Percentiles rank a stretch among this genome's conserved stretches.
Evolutionary conservation across 2,797 vertebrate genomes (phyloP).

Genomic region (Eidolon dupreanum): DNA sequence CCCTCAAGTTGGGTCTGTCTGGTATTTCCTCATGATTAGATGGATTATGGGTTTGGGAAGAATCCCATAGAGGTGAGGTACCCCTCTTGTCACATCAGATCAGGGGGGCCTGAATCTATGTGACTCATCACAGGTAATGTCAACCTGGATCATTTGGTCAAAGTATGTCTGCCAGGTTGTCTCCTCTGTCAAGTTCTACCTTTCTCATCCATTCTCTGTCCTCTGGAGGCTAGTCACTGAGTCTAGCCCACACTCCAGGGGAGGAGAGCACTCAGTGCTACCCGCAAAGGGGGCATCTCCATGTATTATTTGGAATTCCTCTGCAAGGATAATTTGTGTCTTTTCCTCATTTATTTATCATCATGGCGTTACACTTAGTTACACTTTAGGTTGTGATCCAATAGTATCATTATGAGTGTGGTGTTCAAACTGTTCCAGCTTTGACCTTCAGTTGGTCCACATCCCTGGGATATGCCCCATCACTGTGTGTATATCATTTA

Average conservation of each 20-base stretch:
- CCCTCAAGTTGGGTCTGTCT: background rate
- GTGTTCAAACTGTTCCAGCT: background rate
- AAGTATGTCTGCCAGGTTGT: background rate
- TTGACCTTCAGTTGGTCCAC: background rate
- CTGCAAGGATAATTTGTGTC: background rate
- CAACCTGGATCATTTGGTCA: background rate
- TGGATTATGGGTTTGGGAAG: background rate
- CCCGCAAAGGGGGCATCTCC: background rate
- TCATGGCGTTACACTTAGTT: background rate
- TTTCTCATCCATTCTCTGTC: background rate
- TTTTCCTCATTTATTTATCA: background rate
- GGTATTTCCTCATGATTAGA: background rate
- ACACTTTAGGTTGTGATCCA: background rate
- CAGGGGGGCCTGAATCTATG: background rate
- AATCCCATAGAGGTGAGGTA: background rate
- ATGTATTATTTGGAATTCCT: background rate
- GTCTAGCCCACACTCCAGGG: background rate
- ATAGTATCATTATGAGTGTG: background rate
- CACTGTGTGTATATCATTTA: too few species aligned
- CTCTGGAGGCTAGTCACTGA: background rate
- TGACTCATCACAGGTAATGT: background rate
- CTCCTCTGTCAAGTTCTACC: background rate
- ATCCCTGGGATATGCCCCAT: background rate
- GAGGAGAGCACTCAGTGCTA: background rate
- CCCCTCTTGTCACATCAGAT: background rate